A percentile compares a stretch with the other conserved stretches of the same genome.
These are phyloP conservation scores for Neodiprion lecontei DNA, from an alignment of 1,140 invertebrate species.

Conservation along the genomic window DNA sequence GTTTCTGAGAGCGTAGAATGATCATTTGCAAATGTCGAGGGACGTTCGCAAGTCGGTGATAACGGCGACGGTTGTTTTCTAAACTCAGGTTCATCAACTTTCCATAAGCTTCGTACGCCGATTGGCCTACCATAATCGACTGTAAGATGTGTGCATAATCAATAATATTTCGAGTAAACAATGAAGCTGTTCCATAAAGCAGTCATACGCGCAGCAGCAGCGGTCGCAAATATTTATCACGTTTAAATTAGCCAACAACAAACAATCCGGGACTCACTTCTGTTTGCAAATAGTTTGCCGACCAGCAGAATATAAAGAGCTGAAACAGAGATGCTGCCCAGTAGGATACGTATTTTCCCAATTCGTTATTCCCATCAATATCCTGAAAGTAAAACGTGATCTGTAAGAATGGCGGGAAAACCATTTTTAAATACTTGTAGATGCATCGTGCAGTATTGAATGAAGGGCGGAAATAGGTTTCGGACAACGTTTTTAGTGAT, in stretches of 20 bases:
- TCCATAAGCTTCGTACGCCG: not conserved
- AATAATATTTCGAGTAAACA: not conserved
- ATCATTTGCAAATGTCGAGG: not conserved
- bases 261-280: not conserved
- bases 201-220: not conserved
- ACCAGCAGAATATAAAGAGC: not conserved
- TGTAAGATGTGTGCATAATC: not conserved
- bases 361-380: not conserved
- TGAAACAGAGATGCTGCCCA: not conserved
- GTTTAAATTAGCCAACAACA: too few relatives aligned
- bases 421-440: too few relatives aligned
- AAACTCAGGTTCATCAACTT: not conserved
- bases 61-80: not conserved
- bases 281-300: not conserved
- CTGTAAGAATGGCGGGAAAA: too few relatives aligned
- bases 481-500: too few relatives aligned
- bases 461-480: too few relatives aligned
- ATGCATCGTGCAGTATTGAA: too few relatives aligned
- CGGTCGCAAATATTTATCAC: too few relatives aligned
- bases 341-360: not conserved
- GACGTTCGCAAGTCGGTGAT: not conserved
- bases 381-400: not conserved
- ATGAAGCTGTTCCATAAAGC: not conserved
- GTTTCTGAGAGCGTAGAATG: not conserved
- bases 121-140: not conserved